Base-by-base conservation (phyloP, 2,113 vertebrate species). In the Speoplatyrhinus poulsoni region DNA sequence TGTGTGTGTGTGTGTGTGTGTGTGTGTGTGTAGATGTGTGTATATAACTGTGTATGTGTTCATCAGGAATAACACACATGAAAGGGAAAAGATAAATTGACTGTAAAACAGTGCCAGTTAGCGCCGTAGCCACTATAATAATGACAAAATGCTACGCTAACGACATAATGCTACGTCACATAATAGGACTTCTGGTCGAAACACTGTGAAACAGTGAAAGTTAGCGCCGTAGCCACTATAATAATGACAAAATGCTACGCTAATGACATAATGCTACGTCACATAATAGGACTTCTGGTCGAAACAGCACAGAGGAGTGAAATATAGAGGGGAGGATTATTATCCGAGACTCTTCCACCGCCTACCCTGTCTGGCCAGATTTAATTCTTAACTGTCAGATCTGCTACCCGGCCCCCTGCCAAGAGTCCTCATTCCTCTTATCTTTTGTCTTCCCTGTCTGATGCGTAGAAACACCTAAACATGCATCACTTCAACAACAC, bases 391-490 rank as follows among this genome's bases (percentile, higher is more conserved):
- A 62, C 69, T 46, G 70, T 80, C 71, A 79, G 10, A 62, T 72
- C 66, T 16, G 3, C 73, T 19, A 70, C 5, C 53, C 9, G 6
- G 52, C 41, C 74, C 67, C 75, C 70, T n/a, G 66, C 64, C 46
- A 62, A 56, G 74, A 83, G 92, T 92, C 91, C 88, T 91, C 91
- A 90, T 92, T 92, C 92, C 71, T 85, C 13, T 58, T 17, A 16
- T 63, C 56, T 36, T 85, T 80, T 81, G 81, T 73, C 71, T 36
- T 69, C 50, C 5, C 16, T 9, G 70, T 72, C 67, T 69, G 19
- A 46, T 62, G 68, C 46, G 52, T 60, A 76, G 61, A 73, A 76
- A 77, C 79, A 64, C 64, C 61, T 76, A 5, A 67, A 61, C 67
- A n/a, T 15, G 46, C 59, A 59, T 73, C 73, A 64, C 66, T 60